Conservation (phyloP, 2,888 invertebrate species). For the Bombylius discolor region DNA sequence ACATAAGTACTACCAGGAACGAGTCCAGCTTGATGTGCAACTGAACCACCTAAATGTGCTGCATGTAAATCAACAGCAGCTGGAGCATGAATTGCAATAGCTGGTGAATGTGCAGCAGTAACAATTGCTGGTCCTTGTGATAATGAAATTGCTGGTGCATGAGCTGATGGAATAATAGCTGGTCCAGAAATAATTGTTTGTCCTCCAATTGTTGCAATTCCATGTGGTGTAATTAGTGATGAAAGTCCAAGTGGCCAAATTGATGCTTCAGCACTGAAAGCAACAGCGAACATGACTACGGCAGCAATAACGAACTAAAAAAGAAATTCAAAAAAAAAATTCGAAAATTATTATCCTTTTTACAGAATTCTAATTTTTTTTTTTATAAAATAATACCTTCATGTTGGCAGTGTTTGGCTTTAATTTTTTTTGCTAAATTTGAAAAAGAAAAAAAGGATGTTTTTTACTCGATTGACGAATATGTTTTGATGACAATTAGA, state of each 20-base stretch:
- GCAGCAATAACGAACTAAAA: slow-evolving; percentile 23
- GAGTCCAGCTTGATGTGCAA: slow-evolving; percentile 35
- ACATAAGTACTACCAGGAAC: slow-evolving; percentile 37
- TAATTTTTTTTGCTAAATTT: not conserved
- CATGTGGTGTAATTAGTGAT: slow-evolving; percentile 21
- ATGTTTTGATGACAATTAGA: not conserved
- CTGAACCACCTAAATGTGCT: slow-evolving; percentile 32
- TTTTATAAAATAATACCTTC: not conserved
- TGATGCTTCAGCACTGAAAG: slow-evolving; percentile 31
- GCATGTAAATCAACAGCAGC: slow-evolving; percentile 18
- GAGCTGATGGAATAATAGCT: slow-evolving; percentile 9
- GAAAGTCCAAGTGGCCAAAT: slow-evolving; percentile 19
- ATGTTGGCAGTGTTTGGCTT: not conserved
- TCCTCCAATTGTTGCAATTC: not conserved
- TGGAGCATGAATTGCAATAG: not conserved
- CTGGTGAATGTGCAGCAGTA: not conserved
- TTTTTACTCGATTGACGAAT: not conserved
- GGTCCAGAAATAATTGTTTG: slow-evolving; percentile 22
- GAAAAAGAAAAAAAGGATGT: not conserved
- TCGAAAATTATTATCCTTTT: no score
- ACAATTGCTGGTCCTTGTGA: not conserved
- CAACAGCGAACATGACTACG: slow-evolving; percentile 33
- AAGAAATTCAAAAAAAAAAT: no score
- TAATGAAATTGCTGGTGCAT: slow-evolving; percentile 2
- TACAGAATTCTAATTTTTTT: no score